Base-by-base conservation (phyloP, 2,113 vertebrate species). In the Bubo blakistoni region DNA sequence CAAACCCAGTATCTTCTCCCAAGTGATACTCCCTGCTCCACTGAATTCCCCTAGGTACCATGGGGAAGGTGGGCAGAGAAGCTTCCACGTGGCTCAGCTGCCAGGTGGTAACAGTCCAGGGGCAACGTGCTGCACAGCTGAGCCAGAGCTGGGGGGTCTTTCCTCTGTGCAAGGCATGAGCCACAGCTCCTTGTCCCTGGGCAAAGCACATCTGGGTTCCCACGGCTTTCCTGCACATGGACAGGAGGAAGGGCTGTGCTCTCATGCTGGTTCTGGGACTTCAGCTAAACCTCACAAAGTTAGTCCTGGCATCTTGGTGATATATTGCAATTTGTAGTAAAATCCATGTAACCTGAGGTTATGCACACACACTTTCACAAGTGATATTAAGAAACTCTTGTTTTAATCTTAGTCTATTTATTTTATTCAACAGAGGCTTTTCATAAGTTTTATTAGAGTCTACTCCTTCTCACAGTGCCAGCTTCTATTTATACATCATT, bases 61-160 rank as follows among this genome's bases (percentile, higher is more conserved):
- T 2, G 5, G 21, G 15, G 26, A 38, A 30, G 29, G 20, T 7
- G 26, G 51, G 46, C 6, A 1, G 2, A n/a, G 8, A 42, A 10
- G 7, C 7, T 49, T 26, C 20, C 24, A 6, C 6, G 61, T 26
- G 51, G 32, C 13, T 88, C 40, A 29, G 7, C 32, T 78, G 34
- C 1, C 7, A 7, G n/a, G 3, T 5, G 16, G 11, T 2, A 10
- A 46, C 26, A 12, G 26, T 24, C 54, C 22, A 12, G 12, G n/a
- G 49, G 27, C 9, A 14, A 3, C 0, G 0, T 7, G 15, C 12
- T 38, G 29, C 36, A 8, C 14, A 18, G 4, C 52, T 24, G 16
- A 63, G 13, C 10, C 18, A 25, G 6, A 29, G 29, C 36, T 34
- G 18, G 13, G 19, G 8, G 3, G 10, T 63, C 34, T 14, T 54